Evolutionary conservation across 2,113 vertebrate genomes (phyloP), one percentile per base, ranked within the genome.

Genomic region (Neodon shergylaensis): DNA sequence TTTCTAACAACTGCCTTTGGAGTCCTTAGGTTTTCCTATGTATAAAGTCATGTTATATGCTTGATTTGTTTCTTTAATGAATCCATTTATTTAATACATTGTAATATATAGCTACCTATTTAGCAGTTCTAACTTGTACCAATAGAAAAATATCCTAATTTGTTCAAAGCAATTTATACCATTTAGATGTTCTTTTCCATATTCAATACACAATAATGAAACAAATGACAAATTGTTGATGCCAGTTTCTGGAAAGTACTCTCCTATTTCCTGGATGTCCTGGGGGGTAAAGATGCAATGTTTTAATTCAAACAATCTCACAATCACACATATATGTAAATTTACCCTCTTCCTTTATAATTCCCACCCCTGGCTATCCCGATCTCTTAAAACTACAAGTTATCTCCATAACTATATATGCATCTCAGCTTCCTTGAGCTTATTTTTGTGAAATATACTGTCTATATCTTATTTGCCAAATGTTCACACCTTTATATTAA

Each of bases 181-280:
- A 93, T 65, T 94, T 92, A 87, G 81, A 83, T 90, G 86, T 88
- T 87, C 16, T 93, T 3, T 83, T 72, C 85, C 26, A 83, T 13
- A 58, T 72, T 85, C 92, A 96, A 85, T 24, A 68, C 28, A 92
- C 94, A 88, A 3, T 89, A 84, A 70, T 49, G 22, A 94, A 44
- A 70, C 47, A 95, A 87, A 95, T 70, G 52, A 92, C 72, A 70
- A 42, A 52, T 17, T 70, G 1, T 19, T 90, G 58, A 76, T 70
- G 33, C 9, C 73, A 76, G 6, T 58, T 58, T 78, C 54, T 39
- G 8, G 58, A 77, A 93, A 77, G 83, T 92, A 70, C 52, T 70
- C 31, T 72, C 72, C 22, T 90, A 1, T 88, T 88, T 72, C 36
- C 13, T 54, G 3, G 44, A 21, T 65, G 94, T 68, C 61, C 58